These are phyloP conservation scores for Proteles cristata DNA, from an alignment of 2,113 vertebrate species.

Conservation along the genomic window DNA sequence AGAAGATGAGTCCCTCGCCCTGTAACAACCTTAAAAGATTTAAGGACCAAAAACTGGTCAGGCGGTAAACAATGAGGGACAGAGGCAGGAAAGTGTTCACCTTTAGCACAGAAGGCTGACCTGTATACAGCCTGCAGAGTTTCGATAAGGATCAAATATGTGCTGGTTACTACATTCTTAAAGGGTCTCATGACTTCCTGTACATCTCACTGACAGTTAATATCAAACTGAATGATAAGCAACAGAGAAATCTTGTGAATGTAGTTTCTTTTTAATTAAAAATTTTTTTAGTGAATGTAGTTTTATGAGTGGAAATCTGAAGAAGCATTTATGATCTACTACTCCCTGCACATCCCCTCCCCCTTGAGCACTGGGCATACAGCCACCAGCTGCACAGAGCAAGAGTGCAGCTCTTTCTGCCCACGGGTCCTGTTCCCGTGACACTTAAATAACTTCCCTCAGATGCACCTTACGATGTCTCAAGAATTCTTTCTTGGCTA, in stretches of 20 bases:
- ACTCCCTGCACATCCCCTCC: neutral
- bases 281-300: neutral
- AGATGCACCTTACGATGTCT: neutral
- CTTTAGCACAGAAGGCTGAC: neutral
- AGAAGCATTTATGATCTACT: neutral
- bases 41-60: neutral
- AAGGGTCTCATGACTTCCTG: neutral
- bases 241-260: neutral
- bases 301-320: neutral
- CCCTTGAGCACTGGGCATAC: neutral
- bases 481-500: neutral
- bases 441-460: neutral
- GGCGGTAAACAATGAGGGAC: neutral
- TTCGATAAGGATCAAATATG: neutral
- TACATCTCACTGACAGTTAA: neutral
- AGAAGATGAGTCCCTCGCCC: neutral
- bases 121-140: neutral
- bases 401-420: neutral
- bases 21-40: neutral
- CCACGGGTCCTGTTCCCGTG: neutral
- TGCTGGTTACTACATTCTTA: neutral
- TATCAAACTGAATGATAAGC: neutral
- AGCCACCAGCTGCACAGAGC: neutral
- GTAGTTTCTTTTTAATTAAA: neutral
- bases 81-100: neutral